These are phyloP conservation scores for Limanda limanda DNA, from an alignment of 2,113 vertebrate genomes.

Conservation along the genomic window DNA sequence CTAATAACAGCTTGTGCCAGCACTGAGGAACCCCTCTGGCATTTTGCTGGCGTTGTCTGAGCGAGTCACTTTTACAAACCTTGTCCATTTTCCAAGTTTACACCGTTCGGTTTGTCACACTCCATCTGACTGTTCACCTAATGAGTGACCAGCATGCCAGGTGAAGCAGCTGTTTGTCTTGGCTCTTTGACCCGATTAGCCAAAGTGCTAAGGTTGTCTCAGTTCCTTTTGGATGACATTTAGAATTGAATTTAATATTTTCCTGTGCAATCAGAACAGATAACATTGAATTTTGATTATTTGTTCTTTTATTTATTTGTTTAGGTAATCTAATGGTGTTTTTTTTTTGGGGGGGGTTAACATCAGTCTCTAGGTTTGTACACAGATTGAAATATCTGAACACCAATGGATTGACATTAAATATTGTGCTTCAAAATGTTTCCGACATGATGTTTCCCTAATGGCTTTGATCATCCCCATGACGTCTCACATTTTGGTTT, in stretches of 20 bases:
- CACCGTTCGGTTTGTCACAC: conserved; percentile 29
- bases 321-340: no score
- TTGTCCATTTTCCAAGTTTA: conserved; percentile 45
- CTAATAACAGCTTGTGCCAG: conserved; percentile 59
- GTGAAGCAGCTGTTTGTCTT: conserved; percentile 48
- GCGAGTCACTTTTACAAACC: conserved; percentile 26
- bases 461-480: background rate
- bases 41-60: conserved; percentile 60
- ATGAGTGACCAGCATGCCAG: conserved; percentile 9
- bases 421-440: background rate
- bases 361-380: background rate
- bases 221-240: background rate
- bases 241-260: background rate
- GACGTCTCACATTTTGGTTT: background rate
- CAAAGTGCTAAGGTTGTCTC: conserved; percentile 1
- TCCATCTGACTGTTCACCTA: conserved; percentile 30
- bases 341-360: background rate
- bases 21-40: conserved; percentile 58
- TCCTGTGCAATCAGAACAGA: background rate
- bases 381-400: background rate
- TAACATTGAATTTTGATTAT: background rate
- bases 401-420: background rate
- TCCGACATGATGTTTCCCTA: background rate
- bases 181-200: background rate
- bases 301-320: background rate